Evolutionary conservation across 2,113 vertebrate genomes (phyloP), one percentile per base, ranked within the genome.

Genomic region (Carassius gibelio): DNA sequence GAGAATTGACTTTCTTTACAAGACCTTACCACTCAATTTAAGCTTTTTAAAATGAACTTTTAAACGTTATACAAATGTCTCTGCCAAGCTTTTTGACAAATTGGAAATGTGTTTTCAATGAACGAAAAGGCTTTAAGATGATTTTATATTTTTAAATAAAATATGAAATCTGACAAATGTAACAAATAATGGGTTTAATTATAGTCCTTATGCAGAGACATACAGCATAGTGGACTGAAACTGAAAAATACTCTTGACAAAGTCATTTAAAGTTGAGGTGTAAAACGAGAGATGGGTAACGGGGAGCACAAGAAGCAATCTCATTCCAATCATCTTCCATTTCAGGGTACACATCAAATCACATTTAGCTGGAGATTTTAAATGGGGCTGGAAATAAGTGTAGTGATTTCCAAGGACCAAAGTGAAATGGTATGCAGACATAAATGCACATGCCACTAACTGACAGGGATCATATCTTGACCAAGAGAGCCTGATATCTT

Each of bases 321-420:
- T 79, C 57, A 81, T 82, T 88, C 80, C 59, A 84, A 86, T 89
- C 85, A 80, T 71, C 34, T 72, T 84, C 76, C 64, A 86, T 87
- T 83, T 71, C 84, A 86, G 84, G 57, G 79, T 79, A 83, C 52
- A 77, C 62, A 86, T 86, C 78, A 84, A 64, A 86, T 84, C 38
- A 13, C 13, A 52, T 72, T 81, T 30, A 38, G 64, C 50, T 14
- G 74, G 19, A 61, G 81, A 84, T 85, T 81, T 76, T 75, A 87
- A 87, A 87, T 61, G 48, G 59, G 50, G 26, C 23, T 50, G 50
- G 59, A 68, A 23, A 64, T 77, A 50, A 59, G 78, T 61, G 9
- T 30, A 64, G 59, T 42, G 59, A 62, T 75, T 72, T 9, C 6
- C n/a, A 55, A 72, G 48, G 61, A 69, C 62, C 69, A 68, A 64